A percentile compares a stretch with the other conserved stretches of the same genome.
phyloP scores from a whole-genome alignment of 2,888 invertebrate genomes.

The Falcaria lacertinaria region DNA sequence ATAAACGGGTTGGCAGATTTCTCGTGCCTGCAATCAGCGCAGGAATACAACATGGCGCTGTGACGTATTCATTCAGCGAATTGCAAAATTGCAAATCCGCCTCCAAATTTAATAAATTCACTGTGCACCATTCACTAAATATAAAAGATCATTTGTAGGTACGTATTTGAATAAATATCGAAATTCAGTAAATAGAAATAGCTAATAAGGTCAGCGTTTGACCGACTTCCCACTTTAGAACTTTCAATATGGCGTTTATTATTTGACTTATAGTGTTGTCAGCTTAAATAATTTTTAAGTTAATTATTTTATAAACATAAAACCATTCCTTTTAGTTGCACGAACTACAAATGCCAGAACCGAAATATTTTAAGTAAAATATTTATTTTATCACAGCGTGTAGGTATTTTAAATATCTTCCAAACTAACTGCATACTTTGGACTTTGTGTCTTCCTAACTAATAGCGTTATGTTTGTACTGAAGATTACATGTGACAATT shows the following conservation, averaged over 20 bases:
- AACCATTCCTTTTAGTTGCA: too few relatives aligned
- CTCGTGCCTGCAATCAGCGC: slow-evolving; percentile 80
- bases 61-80: slow-evolving; percentile 74
- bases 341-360: too few relatives aligned
- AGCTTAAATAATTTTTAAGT: slow-evolving; percentile 9
- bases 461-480: too few relatives aligned
- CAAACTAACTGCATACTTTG: too few relatives aligned
- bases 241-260: slow-evolving; percentile 74
- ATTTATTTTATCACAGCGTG: too few relatives aligned
- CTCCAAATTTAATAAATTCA: slow-evolving; percentile 33
- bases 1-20: slow-evolving; percentile 79
- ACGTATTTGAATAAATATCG: slow-evolving; percentile 43
- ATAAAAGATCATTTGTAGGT: slow-evolving; percentile 46
- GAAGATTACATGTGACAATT: too few relatives aligned
- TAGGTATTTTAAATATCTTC: too few relatives aligned
- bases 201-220: slow-evolving; percentile 71
- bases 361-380: too few relatives aligned
- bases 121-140: slow-evolving; percentile 46
- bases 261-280: slow-evolving; percentile 60
- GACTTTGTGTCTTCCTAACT: too few relatives aligned
- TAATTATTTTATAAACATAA: background rate
- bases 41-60: slow-evolving; percentile 81
- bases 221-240: slow-evolving; percentile 71
- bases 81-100: slow-evolving; percentile 63
- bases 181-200: slow-evolving; percentile 51